These are phyloP conservation scores for Peribatodes rhomboidaria DNA, from an alignment of 2,888 invertebrate species.

Conservation along the genomic window DNA sequence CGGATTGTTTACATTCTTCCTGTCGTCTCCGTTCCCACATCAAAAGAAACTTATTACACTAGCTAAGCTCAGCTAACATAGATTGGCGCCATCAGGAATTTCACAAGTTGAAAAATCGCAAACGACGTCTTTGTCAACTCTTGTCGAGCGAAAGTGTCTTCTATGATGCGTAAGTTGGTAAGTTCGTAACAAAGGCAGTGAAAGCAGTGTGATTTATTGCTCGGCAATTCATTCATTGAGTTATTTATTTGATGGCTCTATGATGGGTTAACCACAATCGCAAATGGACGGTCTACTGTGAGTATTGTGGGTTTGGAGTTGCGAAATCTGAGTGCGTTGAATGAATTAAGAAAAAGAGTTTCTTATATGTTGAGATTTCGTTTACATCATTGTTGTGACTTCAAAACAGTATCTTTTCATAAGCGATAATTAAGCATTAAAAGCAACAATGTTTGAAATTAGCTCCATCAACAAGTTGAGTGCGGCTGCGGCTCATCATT, in stretches of 20 bases:
- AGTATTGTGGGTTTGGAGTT: not conserved
- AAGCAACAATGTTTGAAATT: too few relatives aligned
- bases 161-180: constrained; percentile 36
- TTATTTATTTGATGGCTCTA: constrained; percentile 35
- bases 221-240: constrained; percentile 33
- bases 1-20: constrained; percentile 74
- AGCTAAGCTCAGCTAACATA: constrained; percentile 38
- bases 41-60: constrained; percentile 55
- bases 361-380: not conserved
- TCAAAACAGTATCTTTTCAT: too few relatives aligned
- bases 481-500: not conserved
- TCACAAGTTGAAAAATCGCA: constrained; percentile 43
- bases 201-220: constrained; percentile 45
- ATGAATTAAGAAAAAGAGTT: not conserved
- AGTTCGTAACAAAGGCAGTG: constrained; percentile 44
- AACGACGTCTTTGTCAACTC: constrained; percentile 27
- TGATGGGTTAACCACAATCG: constrained; percentile 30
- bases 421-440: too few relatives aligned
- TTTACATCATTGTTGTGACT: not conserved
- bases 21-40: constrained; percentile 68
- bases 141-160: constrained; percentile 45
- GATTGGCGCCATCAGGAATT: constrained; percentile 46
- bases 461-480: too few relatives aligned
- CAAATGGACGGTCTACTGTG: constrained; percentile 13
- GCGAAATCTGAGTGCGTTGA: not conserved